Percentiles rank a stretch among this genome's conserved stretches.
These are phyloP conservation scores for Phortica magna DNA, from an alignment of 2,888 invertebrate genomes.

Conservation along the genomic window DNA sequence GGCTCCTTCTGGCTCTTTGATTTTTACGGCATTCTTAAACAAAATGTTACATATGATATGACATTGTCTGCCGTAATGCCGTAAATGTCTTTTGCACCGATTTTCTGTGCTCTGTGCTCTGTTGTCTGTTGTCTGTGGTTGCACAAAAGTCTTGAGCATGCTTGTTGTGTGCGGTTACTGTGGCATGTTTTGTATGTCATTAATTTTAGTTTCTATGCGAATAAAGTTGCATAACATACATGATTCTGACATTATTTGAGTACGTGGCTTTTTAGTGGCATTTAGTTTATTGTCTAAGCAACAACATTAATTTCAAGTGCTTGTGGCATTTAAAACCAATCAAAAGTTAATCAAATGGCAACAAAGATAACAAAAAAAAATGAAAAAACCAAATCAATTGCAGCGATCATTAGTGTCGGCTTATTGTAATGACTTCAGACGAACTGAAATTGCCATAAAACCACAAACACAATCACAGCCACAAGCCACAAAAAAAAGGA, in stretches of 20 bases:
- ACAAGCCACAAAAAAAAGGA: not conserved
- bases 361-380: not conserved
- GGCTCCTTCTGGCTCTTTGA: not conserved
- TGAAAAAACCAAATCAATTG: not conserved
- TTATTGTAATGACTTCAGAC: not conserved
- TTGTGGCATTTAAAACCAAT: not conserved
- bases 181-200: not conserved
- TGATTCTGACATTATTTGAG: not conserved
- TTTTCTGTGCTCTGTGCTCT: not conserved
- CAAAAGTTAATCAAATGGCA: not conserved
- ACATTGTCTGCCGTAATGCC: not conserved
- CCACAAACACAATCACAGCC: not conserved
- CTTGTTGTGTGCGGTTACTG: not conserved
- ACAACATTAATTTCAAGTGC: too few species aligned
- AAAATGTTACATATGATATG: not conserved
- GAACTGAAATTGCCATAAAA: not conserved
- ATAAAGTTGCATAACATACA: not conserved
- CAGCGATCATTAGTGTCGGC: conserved; percentile 10
- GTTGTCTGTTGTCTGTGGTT: not conserved
- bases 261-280: too few species aligned
- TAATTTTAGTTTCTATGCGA: not conserved
- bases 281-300: too few species aligned
- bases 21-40: not conserved
- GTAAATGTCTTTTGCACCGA: conserved; percentile 1
- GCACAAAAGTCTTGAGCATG: not conserved